phyloP scores from a whole-genome alignment of 2,113 vertebrate genomes.

The Hemibagrus wyckioides region DNA sequence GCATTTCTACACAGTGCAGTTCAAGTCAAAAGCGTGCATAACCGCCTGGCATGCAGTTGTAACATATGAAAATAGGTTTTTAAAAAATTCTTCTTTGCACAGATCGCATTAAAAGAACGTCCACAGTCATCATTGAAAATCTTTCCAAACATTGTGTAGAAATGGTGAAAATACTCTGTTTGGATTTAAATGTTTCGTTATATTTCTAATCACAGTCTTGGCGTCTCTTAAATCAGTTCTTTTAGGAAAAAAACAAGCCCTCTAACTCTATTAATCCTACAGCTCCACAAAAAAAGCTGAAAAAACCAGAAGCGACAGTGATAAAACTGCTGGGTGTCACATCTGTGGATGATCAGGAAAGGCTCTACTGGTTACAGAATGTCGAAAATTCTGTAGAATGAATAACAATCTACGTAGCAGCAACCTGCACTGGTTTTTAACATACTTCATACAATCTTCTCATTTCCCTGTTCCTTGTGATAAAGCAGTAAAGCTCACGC shows the following conservation, averaged over 20 bases:
- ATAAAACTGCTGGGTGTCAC: neutral
- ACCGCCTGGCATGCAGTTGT: constrained; percentile 29
- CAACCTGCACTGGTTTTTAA: constrained; percentile 16
- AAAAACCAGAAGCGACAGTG: neutral
- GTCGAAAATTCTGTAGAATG: neutral
- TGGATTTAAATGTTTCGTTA: neutral
- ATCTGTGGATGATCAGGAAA: neutral
- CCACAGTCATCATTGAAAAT: constrained; percentile 20
- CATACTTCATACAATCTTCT: neutral
- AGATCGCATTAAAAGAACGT: constrained; percentile 28
- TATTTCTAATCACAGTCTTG: constrained; percentile 26
- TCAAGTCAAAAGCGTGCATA: constrained; percentile 40
- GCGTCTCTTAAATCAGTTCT: constrained; percentile 23
- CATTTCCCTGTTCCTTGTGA: neutral
- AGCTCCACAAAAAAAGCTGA: neutral
- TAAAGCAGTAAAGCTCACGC: neutral
- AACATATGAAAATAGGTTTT: constrained; percentile 43
- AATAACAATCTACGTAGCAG: neutral
- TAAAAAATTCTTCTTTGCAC: neutral
- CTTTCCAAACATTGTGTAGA: constrained; percentile 27
- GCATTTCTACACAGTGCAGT: constrained; percentile 42
- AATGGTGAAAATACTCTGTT: constrained; percentile 37
- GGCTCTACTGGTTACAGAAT: neutral
- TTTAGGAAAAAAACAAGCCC: neutral
- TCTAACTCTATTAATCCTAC: neutral